A percentile compares a stretch with the other conserved stretches of the same genome.
Evolutionary conservation across 2,113 vertebrate genomes (phyloP).

Genomic region (Hemibagrus wyckioides): DNA sequence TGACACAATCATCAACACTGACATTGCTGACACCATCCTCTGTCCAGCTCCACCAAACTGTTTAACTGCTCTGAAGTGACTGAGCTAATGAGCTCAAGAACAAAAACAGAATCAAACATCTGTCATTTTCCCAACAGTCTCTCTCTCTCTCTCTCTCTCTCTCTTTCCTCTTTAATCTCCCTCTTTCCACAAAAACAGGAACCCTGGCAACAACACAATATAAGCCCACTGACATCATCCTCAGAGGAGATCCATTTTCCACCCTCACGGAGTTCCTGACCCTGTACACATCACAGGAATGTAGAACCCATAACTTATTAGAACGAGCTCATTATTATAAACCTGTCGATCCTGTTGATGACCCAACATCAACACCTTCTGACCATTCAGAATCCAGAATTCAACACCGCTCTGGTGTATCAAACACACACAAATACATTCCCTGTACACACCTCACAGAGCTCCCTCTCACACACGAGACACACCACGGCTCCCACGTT

Average conservation of each 20-base stretch:
- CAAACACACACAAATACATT: background rate
- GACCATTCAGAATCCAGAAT: conserved; percentile 10
- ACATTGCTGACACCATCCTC: too few species aligned
- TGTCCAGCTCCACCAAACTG: background rate
- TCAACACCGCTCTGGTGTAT: background rate
- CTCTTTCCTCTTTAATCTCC: background rate
- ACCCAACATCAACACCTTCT: background rate
- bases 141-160: background rate
- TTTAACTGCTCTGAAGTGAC: background rate
- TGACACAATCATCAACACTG: background rate
- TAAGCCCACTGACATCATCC: conserved; percentile 27
- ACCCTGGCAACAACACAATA: conserved; percentile 24
- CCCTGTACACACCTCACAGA: background rate
- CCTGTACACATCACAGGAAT: background rate
- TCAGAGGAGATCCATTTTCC: conserved; percentile 13
- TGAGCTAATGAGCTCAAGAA: background rate
- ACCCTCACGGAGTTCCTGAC: background rate
- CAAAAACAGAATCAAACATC: background rate
- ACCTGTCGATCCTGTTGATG: background rate
- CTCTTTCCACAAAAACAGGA: conserved; percentile 37
- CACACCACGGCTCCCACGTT: background rate
- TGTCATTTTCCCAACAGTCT: too few species aligned
- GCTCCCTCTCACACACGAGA: background rate
- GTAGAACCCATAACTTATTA: background rate
- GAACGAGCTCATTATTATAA: background rate